Evolutionary conservation across 2,113 vertebrate genomes (phyloP), one percentile per base, ranked within the genome.

Genomic region (Mobula hypostoma): DNA sequence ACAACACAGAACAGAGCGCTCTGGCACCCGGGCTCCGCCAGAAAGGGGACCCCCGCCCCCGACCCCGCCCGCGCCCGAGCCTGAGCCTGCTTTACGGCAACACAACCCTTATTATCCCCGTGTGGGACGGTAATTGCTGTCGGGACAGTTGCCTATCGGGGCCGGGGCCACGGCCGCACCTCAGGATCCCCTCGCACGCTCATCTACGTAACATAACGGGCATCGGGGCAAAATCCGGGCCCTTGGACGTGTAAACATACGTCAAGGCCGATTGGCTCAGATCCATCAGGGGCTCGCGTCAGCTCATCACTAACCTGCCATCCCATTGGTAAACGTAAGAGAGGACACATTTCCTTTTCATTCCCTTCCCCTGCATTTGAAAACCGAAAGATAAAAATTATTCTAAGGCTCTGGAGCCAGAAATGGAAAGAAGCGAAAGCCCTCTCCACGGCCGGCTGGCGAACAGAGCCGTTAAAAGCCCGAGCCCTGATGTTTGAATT

Each of bases 151-250:
- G 76, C 29, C 27, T 83, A 56, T 48, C 79, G 19, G 15, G 15
- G 36, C 48, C 2, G 68, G 66, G 17, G 68, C 66, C 11, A 12
- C 11, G 66, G 66, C 68, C 68, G 68, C 68, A 61, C 48, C 56
- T 90, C 85, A 91, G 88, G 63, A 91, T 70, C 63, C 88, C 88
- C 88, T 36, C 15, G 2, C 17, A 63, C 48, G 29, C 61, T 91
- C 82, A 85, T 36, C 88, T 70, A 91, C 88, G 63, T 91, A 68
- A 70, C 63, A 91, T 91, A 68, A 91, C 63, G 88, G 88, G 7
- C 7, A 68, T 36, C 15, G 19, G 72, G 61, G 88, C 66, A 70
- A 5, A 32, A 91, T 91, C 88, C 88, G 88, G 88, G 88, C 88
- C n/a, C 63, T 91, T 70, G 63, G 32, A 9, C 88, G 88, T 70